Percentiles rank a stretch among this genome's conserved stretches.
phyloP scores from a whole-genome alignment of 1,140 invertebrate species.

The Linepithema humile region DNA sequence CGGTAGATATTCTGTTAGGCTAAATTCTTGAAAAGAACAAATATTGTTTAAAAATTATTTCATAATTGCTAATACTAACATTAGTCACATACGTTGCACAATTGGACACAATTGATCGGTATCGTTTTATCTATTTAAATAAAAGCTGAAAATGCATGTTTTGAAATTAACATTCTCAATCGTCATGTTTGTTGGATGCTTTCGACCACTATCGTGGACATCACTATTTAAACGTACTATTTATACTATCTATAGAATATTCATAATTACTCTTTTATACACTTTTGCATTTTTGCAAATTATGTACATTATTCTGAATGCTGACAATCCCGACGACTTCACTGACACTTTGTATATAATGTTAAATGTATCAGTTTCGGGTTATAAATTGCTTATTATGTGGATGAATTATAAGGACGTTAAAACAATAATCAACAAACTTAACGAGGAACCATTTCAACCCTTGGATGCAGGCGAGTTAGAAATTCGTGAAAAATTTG shows the following conservation, averaged over 20 bases:
- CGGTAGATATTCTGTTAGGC: too few species aligned
- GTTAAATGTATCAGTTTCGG: constrained; percentile 30
- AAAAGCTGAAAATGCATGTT: constrained; percentile 7
- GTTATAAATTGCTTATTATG: constrained; percentile 56
- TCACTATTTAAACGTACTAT: not conserved
- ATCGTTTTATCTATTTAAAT: not conserved
- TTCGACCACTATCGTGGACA: constrained; percentile 26
- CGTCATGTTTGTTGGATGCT: constrained; percentile 25
- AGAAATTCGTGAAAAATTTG: constrained; percentile 48
- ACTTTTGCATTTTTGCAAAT: constrained; percentile 1
- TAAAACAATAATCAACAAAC: not conserved
- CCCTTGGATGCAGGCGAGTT: constrained; percentile 46
- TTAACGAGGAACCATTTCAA: constrained; percentile 33
- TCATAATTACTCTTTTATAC: not conserved
- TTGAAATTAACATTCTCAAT: constrained; percentile 1
- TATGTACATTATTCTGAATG: constrained; percentile 22
- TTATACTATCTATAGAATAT: constrained; percentile 10
- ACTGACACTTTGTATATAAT: constrained; percentile 64
- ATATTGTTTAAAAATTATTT: not conserved
- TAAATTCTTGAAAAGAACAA: not conserved
- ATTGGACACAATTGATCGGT: not conserved
- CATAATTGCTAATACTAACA: not conserved
- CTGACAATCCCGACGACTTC: constrained; percentile 53
- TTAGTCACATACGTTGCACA: not conserved
- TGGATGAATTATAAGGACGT: constrained; percentile 37